A percentile compares a stretch with the other conserved stretches of the same genome.
These are phyloP conservation scores for Marcusenius ussheri DNA, from an alignment of 2,113 vertebrate genomes.

Conservation along the genomic window DNA sequence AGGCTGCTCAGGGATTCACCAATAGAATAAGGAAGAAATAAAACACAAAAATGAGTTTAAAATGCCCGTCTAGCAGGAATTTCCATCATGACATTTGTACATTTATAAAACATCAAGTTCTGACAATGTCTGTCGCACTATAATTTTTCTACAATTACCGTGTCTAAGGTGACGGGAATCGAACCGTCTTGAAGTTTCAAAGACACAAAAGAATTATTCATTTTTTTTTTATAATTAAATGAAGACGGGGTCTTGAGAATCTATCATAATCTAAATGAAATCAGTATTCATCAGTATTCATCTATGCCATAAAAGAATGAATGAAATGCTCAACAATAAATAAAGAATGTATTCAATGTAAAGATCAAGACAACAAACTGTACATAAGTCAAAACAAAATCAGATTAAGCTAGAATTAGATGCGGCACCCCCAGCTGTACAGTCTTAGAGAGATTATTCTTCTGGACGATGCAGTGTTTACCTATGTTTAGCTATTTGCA, in stretches of 20 bases:
- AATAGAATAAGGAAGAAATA: neutral
- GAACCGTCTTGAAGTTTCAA: neutral
- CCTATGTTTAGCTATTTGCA: neutral
- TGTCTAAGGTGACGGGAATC: neutral
- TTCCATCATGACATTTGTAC: neutral
- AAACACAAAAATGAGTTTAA: neutral
- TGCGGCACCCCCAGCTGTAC: neutral
- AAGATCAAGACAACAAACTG: neutral
- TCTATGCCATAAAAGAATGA: neutral
- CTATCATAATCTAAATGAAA: neutral
- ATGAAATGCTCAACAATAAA: neutral
- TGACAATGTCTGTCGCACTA: neutral
- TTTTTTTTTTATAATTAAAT: neutral
- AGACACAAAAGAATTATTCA: neutral
- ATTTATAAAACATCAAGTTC: constrained; percentile 10
- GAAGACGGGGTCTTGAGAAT: neutral
- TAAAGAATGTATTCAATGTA: neutral
- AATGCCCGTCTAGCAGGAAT: neutral
- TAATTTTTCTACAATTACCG: neutral
- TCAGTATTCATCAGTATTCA: neutral
- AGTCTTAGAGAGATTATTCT: neutral
- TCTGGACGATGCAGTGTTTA: neutral
- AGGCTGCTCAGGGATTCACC: neutral
- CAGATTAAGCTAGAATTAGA: neutral
- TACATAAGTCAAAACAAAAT: neutral